These are phyloP conservation scores for Drosophila setosimentum DNA, from an alignment of 2,888 invertebrate genomes.

Conservation along the genomic window DNA sequence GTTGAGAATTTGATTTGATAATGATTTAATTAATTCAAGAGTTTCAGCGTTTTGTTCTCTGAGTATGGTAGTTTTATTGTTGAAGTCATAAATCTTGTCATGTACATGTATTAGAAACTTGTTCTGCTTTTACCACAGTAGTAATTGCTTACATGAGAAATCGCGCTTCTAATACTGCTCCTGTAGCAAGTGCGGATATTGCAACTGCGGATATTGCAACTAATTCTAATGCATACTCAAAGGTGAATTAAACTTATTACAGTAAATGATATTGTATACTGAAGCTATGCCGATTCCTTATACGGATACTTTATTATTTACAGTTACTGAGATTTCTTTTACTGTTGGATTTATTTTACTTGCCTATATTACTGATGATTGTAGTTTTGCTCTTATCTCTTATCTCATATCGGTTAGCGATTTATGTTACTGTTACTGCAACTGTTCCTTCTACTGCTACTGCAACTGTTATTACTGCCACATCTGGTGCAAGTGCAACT, in stretches of 20 bases:
- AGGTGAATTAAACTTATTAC: neutral
- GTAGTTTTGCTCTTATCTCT: neutral
- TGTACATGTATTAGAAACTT: neutral
- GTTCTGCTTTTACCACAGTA: no score
- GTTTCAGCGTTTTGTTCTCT: neutral
- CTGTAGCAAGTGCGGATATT: no score
- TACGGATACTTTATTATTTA: neutral
- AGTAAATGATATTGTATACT: neutral
- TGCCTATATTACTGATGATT: neutral
- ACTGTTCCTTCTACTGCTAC: neutral
- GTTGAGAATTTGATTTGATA: neutral
- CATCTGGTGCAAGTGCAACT: slow-evolving; percentile 1
- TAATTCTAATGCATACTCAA: neutral
- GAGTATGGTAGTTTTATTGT: no score
- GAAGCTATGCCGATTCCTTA: no score
- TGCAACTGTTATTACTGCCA: neutral
- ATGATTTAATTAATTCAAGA: neutral
- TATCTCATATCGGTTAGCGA: neutral
- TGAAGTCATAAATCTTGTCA: no score
- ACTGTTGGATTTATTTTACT: neutral
- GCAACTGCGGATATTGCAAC: neutral
- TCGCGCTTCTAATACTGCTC: neutral
- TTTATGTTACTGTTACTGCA: neutral
- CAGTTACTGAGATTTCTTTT: neutral
- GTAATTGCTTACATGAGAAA: neutral